A percentile compares a stretch with the other conserved stretches of the same genome.
These are phyloP conservation scores for Stichodactyla mertensii DNA, from an alignment of 64 coral and sea anemone genomes.

Conservation along the genomic window DNA sequence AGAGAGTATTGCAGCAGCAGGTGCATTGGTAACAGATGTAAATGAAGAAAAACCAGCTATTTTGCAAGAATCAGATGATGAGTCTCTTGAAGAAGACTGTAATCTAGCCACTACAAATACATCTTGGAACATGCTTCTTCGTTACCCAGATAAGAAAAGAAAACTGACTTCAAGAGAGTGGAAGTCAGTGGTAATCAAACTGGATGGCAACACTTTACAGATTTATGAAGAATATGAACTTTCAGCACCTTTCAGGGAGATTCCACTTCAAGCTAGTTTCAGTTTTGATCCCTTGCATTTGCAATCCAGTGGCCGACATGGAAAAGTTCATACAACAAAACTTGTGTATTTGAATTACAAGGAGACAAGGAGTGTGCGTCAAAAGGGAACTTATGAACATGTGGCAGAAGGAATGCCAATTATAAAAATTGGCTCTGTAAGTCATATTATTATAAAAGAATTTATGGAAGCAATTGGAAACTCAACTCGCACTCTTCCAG, in stretches of 20 bases:
- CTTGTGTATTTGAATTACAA: constrained; percentile 91
- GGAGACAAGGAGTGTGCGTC: constrained; percentile 68
- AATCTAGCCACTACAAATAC: constrained; percentile 29
- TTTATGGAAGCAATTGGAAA: constrained; percentile 78
- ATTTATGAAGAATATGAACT: constrained; percentile 92
- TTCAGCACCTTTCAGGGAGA: constrained; percentile 92
- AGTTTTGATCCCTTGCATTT: constrained; percentile 52
- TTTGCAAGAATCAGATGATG: constrained; percentile 18
- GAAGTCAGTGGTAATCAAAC: constrained; percentile 84
- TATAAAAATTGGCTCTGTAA: constrained; percentile 77
- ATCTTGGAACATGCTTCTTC: constrained; percentile 86
- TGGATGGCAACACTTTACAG: constrained; percentile 82
- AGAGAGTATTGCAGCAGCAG: neutral
- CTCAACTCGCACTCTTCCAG: constrained; percentile 73
- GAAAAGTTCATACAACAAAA: constrained; percentile 86
- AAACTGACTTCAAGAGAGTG: constrained; percentile 77
- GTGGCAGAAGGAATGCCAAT: constrained; percentile 75
- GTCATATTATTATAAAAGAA: constrained; percentile 71
- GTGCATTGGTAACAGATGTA: neutral
- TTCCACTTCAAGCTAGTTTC: constrained; percentile 91
- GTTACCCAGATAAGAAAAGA: constrained; percentile 88
- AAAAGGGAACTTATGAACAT: constrained; percentile 74
- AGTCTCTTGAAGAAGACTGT: constrained; percentile 30
- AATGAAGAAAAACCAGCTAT: constrained; percentile 2
- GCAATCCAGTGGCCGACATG: constrained; percentile 49